Evolutionary conservation across 1,140 invertebrate genomes (phyloP).

Genomic region (Pectinophora gossypiella): DNA sequence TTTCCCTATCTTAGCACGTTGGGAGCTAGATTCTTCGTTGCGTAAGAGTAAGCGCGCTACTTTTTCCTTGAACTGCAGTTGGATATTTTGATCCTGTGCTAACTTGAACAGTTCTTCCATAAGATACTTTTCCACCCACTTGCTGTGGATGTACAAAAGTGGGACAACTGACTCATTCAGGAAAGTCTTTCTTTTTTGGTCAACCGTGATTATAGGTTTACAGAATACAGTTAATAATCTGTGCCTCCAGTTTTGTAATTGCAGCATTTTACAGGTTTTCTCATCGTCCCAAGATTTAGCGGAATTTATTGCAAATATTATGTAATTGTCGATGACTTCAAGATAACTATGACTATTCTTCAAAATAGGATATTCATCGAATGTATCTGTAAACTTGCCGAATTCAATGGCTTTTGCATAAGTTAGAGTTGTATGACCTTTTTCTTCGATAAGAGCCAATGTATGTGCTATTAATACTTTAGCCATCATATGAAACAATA

Average conservation of each 20-base stretch:
- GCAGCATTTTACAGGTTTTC: constrained; percentile 32
- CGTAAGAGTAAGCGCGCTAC: constrained; percentile 23
- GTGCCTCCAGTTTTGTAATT: constrained; percentile 66
- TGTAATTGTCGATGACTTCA: constrained; percentile 46
- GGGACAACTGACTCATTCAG: constrained; percentile 62
- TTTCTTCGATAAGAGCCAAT: constrained; percentile 13
- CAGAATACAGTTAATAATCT: constrained; percentile 62
- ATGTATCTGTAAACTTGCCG: constrained; percentile 58
- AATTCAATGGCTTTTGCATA: constrained; percentile 54
- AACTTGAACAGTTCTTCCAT: constrained; percentile 43
- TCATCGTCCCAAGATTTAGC: constrained; percentile 30
- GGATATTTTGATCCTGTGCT: constrained; percentile 17
- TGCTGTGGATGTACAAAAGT: constrained; percentile 71
- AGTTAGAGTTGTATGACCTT: constrained; percentile 43
- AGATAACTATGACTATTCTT: constrained; percentile 61
- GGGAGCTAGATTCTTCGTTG: constrained; percentile 29
- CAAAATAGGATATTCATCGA: constrained; percentile 72
- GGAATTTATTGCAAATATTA: constrained; percentile 44
- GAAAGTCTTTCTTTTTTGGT: constrained; percentile 45
- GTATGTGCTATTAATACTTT: not conserved
- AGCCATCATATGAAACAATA: not conserved
- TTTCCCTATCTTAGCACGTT: constrained; percentile 44
- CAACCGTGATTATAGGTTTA: constrained; percentile 41
- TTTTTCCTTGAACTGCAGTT: constrained; percentile 27
- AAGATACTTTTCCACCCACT: constrained; percentile 76